Percentiles rank a stretch among this genome's conserved stretches.
phyloP scores from a whole-genome alignment of 2,888 invertebrate genomes.

The Drosophila rubida region DNA sequence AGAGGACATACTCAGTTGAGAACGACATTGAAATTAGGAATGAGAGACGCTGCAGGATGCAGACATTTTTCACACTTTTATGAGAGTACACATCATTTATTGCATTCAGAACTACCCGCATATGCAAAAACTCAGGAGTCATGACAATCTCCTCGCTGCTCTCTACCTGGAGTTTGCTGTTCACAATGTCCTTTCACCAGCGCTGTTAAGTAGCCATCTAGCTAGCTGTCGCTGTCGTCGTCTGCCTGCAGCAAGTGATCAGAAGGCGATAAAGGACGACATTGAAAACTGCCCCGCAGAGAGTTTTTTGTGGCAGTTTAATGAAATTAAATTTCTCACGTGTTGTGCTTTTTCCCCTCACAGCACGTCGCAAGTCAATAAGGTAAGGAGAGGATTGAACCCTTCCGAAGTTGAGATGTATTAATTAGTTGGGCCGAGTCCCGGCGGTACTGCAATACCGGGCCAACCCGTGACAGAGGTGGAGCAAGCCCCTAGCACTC shows the following conservation, averaged over 20 bases:
- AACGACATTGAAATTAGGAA: neutral
- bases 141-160: neutral
- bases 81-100: constrained; percentile 56
- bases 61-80: constrained; percentile 73
- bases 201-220: constrained; percentile 70
- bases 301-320: constrained; percentile 82
- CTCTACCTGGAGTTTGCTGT: constrained; percentile 29
- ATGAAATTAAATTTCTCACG: constrained; percentile 83
- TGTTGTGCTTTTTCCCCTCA: constrained; percentile 54
- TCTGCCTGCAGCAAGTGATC: constrained; percentile 61
- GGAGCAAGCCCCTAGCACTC: constrained; percentile 88
- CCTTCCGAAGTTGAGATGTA: neutral
- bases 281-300: constrained; percentile 61
- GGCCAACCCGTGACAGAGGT: constrained; percentile 89
- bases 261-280: constrained; percentile 61
- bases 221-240: constrained; percentile 54
- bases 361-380: constrained; percentile 9
- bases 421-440: constrained; percentile 37
- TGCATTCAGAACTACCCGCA: constrained; percentile 71
- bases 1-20: constrained; percentile 13
- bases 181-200: constrained; percentile 19
- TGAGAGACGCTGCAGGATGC: constrained; percentile 36
- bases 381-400: constrained; percentile 6
- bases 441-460: constrained; percentile 85
- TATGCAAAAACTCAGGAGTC: constrained; percentile 12